phyloP scores from a whole-genome alignment of 2,113 vertebrate species.

The Perccottus glenii region DNA sequence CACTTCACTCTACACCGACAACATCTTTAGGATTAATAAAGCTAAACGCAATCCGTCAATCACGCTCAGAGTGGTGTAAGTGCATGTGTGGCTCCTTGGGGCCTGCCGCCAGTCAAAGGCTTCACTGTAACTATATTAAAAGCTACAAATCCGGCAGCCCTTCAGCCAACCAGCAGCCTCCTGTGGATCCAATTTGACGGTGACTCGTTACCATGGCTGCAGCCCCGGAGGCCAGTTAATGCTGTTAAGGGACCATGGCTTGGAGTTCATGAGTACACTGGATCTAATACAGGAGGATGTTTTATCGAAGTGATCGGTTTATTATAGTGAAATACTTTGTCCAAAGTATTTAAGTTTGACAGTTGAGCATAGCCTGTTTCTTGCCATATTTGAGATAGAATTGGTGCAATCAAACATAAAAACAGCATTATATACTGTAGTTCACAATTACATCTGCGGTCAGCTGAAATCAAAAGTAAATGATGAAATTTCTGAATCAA shows the following conservation, averaged over 20 bases:
- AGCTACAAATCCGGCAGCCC: slow-evolving; percentile 29
- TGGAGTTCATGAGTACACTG: too few species aligned
- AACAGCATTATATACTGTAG: too few species aligned
- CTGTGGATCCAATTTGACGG: slow-evolving; percentile 22
- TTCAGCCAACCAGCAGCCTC: slow-evolving; percentile 27
- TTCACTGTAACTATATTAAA: slow-evolving; percentile 32
- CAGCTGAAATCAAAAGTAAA: too few species aligned
- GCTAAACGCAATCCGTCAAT: slow-evolving; percentile 44
- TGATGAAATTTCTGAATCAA: too few species aligned
- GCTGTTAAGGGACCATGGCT: background rate
- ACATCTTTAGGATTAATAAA: slow-evolving; percentile 36
- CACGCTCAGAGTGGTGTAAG: slow-evolving; percentile 7
- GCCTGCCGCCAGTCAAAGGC: slow-evolving; percentile 28
- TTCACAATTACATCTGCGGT: too few species aligned
- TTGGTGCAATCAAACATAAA: too few species aligned
- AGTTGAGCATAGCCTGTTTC: too few species aligned
- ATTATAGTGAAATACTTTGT: too few species aligned
- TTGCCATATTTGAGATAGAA: too few species aligned
- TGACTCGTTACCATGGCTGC: slow-evolving; percentile 41
- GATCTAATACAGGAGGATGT: too few species aligned
- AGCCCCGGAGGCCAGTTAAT: slow-evolving; percentile 12
- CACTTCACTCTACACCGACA: background rate
- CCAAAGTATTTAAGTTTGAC: too few species aligned
- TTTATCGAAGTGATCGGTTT: too few species aligned
- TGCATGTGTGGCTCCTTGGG: background rate